Percentiles rank a stretch among this genome's conserved stretches.
Evolutionary conservation across 92 coral and sea anemone genomes (phyloP).

Genomic region (Virgularia gustaviana): DNA sequence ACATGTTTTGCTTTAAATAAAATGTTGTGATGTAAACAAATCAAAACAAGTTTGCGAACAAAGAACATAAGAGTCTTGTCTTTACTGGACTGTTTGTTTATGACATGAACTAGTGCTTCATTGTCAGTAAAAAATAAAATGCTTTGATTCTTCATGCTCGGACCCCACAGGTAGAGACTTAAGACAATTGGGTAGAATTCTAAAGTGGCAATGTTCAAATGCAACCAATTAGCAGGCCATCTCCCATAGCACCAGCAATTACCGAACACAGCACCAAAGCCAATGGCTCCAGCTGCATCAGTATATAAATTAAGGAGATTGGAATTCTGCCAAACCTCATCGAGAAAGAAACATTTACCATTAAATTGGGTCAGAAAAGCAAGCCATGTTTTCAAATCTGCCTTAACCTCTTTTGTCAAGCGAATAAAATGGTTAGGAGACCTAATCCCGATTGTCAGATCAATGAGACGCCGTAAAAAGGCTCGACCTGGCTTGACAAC

Average conservation of each 20-base stretch:
- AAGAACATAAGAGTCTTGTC: slow-evolving; percentile 34
- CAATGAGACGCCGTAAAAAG: slow-evolving; percentile 39
- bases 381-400: slow-evolving; percentile 31
- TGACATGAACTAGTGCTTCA: slow-evolving; percentile 38
- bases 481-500: slow-evolving; percentile 41
- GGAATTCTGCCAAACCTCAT: not conserved
- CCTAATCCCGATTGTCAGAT: slow-evolving; percentile 37
- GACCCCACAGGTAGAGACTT: slow-evolving; percentile 19
- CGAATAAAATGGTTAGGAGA: slow-evolving; percentile 15
- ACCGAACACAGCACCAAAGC: slow-evolving; percentile 40
- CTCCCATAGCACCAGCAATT: slow-evolving; percentile 41
- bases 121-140: slow-evolving; percentile 43
- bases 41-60: slow-evolving; percentile 37
- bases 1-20: slow-evolving; percentile 41
- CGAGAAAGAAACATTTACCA: slow-evolving; percentile 36
- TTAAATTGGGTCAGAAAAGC: slow-evolving; percentile 9
- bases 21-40: slow-evolving; percentile 31
- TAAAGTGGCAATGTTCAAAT: slow-evolving; percentile 25
- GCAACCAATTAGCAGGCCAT: slow-evolving; percentile 39
- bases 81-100: slow-evolving; percentile 41
- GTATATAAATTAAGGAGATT: not conserved
- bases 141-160: slow-evolving; percentile 1
- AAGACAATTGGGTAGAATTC: slow-evolving; percentile 39
- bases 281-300: slow-evolving; percentile 21
- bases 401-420: slow-evolving; percentile 17